Evolutionary conservation across 2,888 invertebrate species (phyloP).

Genomic region (Dendrolimus pini): DNA sequence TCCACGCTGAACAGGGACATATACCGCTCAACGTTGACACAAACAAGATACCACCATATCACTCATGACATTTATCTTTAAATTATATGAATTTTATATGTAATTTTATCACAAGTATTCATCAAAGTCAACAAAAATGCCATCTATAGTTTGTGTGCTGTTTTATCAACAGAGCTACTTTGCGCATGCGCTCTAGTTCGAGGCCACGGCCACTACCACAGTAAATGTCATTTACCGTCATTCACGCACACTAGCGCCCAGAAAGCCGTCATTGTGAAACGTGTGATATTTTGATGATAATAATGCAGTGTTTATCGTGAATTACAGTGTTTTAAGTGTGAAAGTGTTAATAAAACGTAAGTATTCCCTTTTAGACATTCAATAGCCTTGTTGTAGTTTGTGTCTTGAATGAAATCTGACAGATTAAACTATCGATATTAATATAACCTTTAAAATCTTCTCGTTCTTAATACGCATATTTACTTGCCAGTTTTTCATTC

Average conservation of each 20-base stretch:
- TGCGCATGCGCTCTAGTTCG: constrained; percentile 57
- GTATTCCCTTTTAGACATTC: constrained; percentile 25
- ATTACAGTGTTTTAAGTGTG: constrained; percentile 29
- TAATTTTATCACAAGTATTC: too few species aligned
- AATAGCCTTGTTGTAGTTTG: constrained; percentile 1
- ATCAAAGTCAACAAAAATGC: constrained; percentile 20
- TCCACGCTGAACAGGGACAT: too few species aligned
- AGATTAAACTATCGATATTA: neutral
- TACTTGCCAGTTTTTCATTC: too few species aligned
- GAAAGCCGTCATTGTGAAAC: constrained; percentile 43
- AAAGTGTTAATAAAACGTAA: constrained; percentile 34
- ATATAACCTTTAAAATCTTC: constrained; percentile 23
- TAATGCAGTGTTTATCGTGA: constrained; percentile 39
- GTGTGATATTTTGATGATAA: constrained; percentile 41
- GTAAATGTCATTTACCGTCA: constrained; percentile 20
- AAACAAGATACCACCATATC: too few species aligned
- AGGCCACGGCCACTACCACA: constrained; percentile 59
- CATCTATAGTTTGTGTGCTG: constrained; percentile 38
- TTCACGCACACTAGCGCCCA: constrained; percentile 40
- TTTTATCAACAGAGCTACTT: constrained; percentile 37
- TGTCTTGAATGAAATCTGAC: constrained; percentile 2
- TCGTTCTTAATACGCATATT: too few species aligned
- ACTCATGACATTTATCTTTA: too few species aligned
- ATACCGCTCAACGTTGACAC: too few species aligned
- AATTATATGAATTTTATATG: too few species aligned